Base-by-base conservation (phyloP, 1,140 invertebrate genomes). In the Whitmania pigra region DNA sequence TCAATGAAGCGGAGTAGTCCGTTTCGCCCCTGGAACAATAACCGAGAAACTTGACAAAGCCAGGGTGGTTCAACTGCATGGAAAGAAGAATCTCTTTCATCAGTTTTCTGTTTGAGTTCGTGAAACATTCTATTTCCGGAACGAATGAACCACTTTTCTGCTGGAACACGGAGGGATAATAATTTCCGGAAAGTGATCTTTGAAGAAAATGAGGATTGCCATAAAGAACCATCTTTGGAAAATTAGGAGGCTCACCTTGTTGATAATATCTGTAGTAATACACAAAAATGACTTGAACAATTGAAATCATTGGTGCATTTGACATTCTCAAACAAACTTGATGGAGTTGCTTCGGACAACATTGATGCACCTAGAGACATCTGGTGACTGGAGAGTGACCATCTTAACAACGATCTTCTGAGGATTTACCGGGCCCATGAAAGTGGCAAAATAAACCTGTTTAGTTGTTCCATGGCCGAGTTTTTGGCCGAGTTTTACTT, bases 1-100 rank as follows among this genome's bases (percentile, higher is more conserved):
- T 75, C 18, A 81, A 74, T 67, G 80, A 79, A 36, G 78, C 77
- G 5, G 79, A 78, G 57, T 80, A 79, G 31, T 76, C 77, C 72
- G 80, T 79, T 66, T 80, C 80, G 69, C 78, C 80, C 9, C 80
- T 72, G 0, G 79, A 77, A 75, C 80, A 81, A 69, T 77, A 81
- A 6, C 80, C 80, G n/a, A 80, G 73, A 54, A 81, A 69, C 54
- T 73, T 71, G 29, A 77, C 75, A 27, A 81, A 75, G 60, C 78
- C 78, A 25, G 75, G 77, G 67, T 81, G 80, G 31, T 74, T 67
- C 13, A 81, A 72, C 75, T 81, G 78, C 69, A 78, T 74, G 22
- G 78, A 73, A n/a, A 81, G 67, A n/a, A 81, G 71, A 66, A 80
- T 78, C 74, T 81, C 80, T 69, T 81, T 81, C 80, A 81, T 80